Evolutionary conservation across 2,797 vertebrate species (phyloP).

Genomic region (Coracias cyanogaster): DNA sequence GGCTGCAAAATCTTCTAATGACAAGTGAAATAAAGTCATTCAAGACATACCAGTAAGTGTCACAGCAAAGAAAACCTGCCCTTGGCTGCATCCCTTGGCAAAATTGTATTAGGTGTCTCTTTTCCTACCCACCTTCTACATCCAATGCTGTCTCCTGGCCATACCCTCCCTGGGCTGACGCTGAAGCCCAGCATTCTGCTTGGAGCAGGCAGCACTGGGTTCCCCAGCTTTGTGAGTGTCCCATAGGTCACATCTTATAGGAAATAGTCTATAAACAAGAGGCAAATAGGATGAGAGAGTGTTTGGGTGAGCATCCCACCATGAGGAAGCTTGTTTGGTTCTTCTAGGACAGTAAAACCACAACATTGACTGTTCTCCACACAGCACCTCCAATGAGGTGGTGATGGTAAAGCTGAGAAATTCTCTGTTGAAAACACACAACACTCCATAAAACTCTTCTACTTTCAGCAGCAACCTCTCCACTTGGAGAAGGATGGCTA

Average conservation of each 20-base stretch:
- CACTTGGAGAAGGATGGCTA: neutral
- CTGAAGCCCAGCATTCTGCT: neutral
- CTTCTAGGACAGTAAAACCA: neutral
- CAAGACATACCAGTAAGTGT: conserved; percentile 42
- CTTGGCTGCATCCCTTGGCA: neutral
- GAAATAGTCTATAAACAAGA: neutral
- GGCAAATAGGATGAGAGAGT: neutral
- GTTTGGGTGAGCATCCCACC: neutral
- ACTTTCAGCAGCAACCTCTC: neutral
- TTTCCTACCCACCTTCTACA: neutral
- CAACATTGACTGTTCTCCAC: neutral
- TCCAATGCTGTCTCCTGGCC: neutral
- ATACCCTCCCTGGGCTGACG: neutral
- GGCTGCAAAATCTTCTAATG: conserved; percentile 38
- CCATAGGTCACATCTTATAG: fast-evolving
- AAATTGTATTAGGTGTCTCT: neutral
- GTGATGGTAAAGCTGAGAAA: neutral
- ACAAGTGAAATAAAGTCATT: conserved; percentile 58
- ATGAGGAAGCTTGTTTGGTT: neutral
- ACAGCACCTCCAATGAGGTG: fast-evolving
- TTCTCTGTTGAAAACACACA: neutral
- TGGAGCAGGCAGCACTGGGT: neutral
- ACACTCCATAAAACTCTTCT: neutral
- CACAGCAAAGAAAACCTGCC: neutral
- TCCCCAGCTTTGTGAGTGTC: neutral